These are phyloP conservation scores for Crax fasciolata DNA, from an alignment of 2,797 vertebrate species.

Conservation along the genomic window DNA sequence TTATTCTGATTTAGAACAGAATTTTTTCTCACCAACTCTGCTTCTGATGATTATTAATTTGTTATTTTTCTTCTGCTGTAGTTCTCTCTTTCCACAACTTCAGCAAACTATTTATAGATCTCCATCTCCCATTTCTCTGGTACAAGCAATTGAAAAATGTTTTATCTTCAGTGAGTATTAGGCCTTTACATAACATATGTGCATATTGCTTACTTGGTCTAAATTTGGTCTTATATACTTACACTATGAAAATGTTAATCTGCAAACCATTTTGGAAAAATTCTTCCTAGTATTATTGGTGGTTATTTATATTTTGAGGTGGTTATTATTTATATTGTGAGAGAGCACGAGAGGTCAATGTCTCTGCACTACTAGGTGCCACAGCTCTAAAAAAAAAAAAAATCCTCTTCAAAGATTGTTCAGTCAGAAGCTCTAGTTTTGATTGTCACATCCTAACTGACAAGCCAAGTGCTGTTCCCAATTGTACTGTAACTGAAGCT, in stretches of 20 bases:
- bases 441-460: conserved; percentile 6
- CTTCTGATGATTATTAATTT: not conserved
- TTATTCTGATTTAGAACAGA: not conserved
- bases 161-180: conserved; percentile 50
- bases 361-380: not conserved
- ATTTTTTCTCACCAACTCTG: not conserved
- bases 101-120: conserved; percentile 2
- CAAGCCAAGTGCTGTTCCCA: not conserved
- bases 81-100: conserved; percentile 2
- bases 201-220: conserved; percentile 35
- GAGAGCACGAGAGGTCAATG: not conserved
- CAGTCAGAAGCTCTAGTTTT: not conserved
- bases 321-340: not conserved
- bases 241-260: not conserved
- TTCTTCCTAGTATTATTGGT: not conserved
- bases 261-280: not conserved
- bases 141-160: not conserved
- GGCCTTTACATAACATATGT: conserved; percentile 54
- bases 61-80: not conserved
- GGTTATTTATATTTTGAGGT: not conserved
- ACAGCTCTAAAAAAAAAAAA: not conserved
- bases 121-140: not conserved
- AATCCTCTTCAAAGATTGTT: not conserved
- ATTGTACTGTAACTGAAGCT: not conserved
- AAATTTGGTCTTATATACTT: conserved; percentile 35